Base-by-base conservation (phyloP, 2,113 vertebrate genomes). In the Perca fluviatilis region DNA sequence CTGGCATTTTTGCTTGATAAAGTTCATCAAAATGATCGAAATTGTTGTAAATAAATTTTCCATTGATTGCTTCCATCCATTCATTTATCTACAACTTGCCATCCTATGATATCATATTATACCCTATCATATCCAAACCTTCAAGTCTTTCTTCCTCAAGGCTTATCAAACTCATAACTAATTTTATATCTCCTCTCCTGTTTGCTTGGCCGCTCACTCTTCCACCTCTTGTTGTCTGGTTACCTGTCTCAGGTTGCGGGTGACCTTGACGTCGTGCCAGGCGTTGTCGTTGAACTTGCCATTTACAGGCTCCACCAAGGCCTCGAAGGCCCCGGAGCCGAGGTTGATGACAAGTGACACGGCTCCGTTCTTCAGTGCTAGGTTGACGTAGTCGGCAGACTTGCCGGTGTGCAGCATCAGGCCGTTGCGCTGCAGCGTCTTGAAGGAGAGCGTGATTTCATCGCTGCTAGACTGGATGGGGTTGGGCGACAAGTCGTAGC, bases 221-320 rank as follows among this genome's bases (percentile, higher is more conserved):
- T 88, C 83, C 88, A 71, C 61, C 94, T 93, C 95, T 94, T 95
- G 97, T 97, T 96, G 97, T 97, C 96, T 97, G 96, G 97, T 99
- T 99, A 99, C 98, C 98, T 99, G 98, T 99, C 98, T 98, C 96
- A 99, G 97, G 96, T 99, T 99, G 97, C 98, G 97, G 95, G 98
- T 99, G 96, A 99, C 98, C 97, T 99, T 99, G 95, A 99, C 98
- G 96, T 99, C 98, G 96, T 99, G 98, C 98, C 98, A 99, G 96
- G 96, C 95, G 97, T 99, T 99, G 97, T 99, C 98, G 97, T 99
- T 99, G 97, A 99, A 99, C 96, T 99, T 99, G 94, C 98, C 98
- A 93, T 99, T 99, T 96, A 99, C 98, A 2, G 98, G 98, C 95
- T 99, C 98, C 97, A 99, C 98, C 95, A 99, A 95, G 18, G 98